phyloP scores from a whole-genome alignment of 2,113 vertebrate genomes.

The Pseudorectes ferrugineus region DNA sequence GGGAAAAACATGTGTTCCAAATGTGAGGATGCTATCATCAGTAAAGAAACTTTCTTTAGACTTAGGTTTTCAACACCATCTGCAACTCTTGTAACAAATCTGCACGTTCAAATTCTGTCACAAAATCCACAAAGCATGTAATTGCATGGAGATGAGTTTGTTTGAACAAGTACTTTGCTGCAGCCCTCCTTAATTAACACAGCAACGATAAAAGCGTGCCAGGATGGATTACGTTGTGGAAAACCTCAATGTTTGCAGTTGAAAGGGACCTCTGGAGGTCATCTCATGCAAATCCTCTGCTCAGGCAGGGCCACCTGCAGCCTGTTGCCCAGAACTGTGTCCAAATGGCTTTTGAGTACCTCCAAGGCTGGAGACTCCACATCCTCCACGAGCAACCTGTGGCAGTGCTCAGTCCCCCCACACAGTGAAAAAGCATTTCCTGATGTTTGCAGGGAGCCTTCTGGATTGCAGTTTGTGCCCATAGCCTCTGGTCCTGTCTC shows the following conservation, averaged over 20 bases:
- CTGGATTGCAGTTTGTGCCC: neutral
- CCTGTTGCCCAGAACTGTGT: fast-evolving
- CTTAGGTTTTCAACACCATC: neutral
- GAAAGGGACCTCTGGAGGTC: neutral
- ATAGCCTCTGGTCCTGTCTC: neutral
- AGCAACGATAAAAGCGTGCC: neutral
- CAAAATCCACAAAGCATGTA: neutral
- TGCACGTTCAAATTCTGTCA: neutral
- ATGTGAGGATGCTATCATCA: neutral
- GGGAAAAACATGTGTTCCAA: neutral
- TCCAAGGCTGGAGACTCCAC: neutral
- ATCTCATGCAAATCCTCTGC: neutral
- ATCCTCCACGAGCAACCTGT: neutral
- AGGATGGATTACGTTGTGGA: neutral
- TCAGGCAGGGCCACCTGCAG: neutral
- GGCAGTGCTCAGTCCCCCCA: neutral
- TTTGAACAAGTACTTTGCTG: neutral
- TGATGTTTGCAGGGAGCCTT: fast-evolving
- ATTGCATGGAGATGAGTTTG: neutral
- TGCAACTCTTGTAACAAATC: neutral
- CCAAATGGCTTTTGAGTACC: neutral
- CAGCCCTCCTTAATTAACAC: neutral
- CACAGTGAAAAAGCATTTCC: neutral
- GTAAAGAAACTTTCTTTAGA: neutral
- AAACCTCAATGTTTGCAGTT: neutral